Evolutionary conservation across 2,888 invertebrate genomes (phyloP).

Genomic region (Cephus pygmeus): DNA sequence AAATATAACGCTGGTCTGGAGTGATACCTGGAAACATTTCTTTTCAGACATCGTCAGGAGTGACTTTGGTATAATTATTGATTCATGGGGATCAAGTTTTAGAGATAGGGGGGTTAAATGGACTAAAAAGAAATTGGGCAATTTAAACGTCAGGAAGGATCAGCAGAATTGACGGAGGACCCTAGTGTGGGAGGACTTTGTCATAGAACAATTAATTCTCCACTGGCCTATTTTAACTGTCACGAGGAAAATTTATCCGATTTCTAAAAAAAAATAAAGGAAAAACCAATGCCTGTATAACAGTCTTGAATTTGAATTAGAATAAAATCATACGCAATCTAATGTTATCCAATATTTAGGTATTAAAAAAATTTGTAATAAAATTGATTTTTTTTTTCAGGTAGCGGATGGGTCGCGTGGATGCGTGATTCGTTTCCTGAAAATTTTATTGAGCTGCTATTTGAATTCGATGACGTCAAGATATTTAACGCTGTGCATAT

Average conservation of each 20-base stretch:
- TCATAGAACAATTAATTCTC: background rate
- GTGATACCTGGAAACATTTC: background rate
- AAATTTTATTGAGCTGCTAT: slow-evolving; percentile 74
- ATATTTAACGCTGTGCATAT: slow-evolving; percentile 77
- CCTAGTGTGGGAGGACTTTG: background rate
- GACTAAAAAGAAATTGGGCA: background rate
- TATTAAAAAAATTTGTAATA: background rate
- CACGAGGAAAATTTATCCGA: background rate
- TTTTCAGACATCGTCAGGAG: background rate
- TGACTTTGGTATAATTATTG: background rate
- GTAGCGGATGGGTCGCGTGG: slow-evolving; percentile 84
- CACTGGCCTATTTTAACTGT: background rate
- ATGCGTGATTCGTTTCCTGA: slow-evolving; percentile 70
- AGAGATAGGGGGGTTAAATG: background rate
- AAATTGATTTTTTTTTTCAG: slow-evolving; percentile 54
- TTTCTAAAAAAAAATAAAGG: background rate
- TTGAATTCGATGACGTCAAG: slow-evolving; percentile 77
- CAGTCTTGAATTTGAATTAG: background rate
- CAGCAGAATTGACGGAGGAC: background rate
- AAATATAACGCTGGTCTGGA: background rate
- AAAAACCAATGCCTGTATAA: background rate
- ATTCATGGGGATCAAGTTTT: background rate
- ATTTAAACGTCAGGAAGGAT: background rate
- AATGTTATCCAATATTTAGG: background rate
- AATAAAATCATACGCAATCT: background rate